Evolutionary conservation across 2,888 invertebrate species (phyloP).

Genomic region (Dioctria rufipes): DNA sequence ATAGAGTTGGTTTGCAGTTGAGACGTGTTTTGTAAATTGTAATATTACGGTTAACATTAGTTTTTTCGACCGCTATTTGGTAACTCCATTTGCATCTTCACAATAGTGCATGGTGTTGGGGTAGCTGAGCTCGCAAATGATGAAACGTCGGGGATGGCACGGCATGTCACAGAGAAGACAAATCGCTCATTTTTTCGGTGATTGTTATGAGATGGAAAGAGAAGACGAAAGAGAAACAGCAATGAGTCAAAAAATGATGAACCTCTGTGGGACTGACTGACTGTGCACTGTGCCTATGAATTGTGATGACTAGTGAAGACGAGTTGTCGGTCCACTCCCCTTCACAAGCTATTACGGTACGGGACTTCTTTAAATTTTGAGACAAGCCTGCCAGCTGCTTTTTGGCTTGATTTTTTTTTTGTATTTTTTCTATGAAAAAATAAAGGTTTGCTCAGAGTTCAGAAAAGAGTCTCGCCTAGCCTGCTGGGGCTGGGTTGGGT

Average conservation of each 20-base stretch:
- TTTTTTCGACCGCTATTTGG: neutral
- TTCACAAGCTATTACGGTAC: neutral
- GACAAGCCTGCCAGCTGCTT: constrained; percentile 10
- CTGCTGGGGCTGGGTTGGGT: neutral
- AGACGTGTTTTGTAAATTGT: no score
- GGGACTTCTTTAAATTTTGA: neutral
- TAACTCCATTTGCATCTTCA: neutral
- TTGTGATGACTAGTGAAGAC: neutral
- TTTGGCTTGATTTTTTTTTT: constrained; percentile 10
- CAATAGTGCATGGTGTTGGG: neutral
- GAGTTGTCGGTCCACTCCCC: neutral
- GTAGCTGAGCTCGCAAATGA: constrained; percentile 51
- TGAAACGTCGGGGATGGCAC: constrained; percentile 20
- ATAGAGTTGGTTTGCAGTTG: no score
- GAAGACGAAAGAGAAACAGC: constrained; percentile 24
- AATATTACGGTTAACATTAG: neutral
- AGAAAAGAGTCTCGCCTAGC: constrained; percentile 16
- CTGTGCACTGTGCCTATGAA: constrained; percentile 9
- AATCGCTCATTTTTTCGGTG: constrained; percentile 53
- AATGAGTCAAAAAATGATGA: constrained; percentile 1
- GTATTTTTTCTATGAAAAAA: constrained; percentile 30
- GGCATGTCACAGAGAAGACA: constrained; percentile 52
- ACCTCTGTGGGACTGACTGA: constrained; percentile 9
- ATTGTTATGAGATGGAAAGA: constrained; percentile 26
- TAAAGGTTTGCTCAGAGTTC: constrained; percentile 5